A percentile compares a stretch with the other conserved stretches of the same genome.
Conservation (phyloP, 2,888 invertebrate species). For the Thelaira solivaga region DNA sequence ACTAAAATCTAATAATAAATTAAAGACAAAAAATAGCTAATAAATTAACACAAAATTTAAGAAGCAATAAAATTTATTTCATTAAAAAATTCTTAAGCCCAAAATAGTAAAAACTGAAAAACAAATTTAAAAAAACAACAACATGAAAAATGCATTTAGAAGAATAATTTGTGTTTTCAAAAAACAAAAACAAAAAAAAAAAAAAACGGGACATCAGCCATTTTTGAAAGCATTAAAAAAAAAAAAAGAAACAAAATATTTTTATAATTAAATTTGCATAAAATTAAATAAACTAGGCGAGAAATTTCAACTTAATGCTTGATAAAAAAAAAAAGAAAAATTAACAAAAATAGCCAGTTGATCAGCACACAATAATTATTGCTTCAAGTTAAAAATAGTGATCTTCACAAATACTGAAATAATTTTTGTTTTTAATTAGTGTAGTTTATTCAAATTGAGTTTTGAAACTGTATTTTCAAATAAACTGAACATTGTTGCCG, state of each 20-base stretch:
- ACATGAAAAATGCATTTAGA: slow-evolving; percentile 61
- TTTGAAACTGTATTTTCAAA: not conserved
- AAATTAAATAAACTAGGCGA: not conserved
- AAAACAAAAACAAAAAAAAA: too few relatives aligned
- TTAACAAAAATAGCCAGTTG: slow-evolving; percentile 8
- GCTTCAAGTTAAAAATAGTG: slow-evolving; percentile 25
- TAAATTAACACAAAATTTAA: slow-evolving; percentile 35
- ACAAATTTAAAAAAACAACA: slow-evolving; percentile 25
- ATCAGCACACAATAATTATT: slow-evolving; percentile 26
- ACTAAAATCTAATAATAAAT: too few relatives aligned
- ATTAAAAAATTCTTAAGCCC: slow-evolving; percentile 44
- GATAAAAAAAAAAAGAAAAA: slow-evolving; percentile 1
- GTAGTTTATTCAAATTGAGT: not conserved
- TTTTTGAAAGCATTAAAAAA: slow-evolving; percentile 3
- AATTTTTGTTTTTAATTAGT: not conserved
- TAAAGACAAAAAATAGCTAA: slow-evolving; percentile 26
- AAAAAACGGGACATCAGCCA: not conserved
- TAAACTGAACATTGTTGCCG: slow-evolving; percentile 70
- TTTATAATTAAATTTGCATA: slow-evolving; percentile 51
- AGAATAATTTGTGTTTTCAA: slow-evolving; percentile 39
- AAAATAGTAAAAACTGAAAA: slow-evolving; percentile 9
- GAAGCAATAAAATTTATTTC: slow-evolving; percentile 51
- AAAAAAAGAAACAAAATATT: slow-evolving; percentile 25
- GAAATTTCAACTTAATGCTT: slow-evolving; percentile 34
- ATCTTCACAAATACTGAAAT: too few relatives aligned